Conservation (phyloP, 2,797 vertebrate genomes). For the Chelidonichthys spinosus region DNA sequence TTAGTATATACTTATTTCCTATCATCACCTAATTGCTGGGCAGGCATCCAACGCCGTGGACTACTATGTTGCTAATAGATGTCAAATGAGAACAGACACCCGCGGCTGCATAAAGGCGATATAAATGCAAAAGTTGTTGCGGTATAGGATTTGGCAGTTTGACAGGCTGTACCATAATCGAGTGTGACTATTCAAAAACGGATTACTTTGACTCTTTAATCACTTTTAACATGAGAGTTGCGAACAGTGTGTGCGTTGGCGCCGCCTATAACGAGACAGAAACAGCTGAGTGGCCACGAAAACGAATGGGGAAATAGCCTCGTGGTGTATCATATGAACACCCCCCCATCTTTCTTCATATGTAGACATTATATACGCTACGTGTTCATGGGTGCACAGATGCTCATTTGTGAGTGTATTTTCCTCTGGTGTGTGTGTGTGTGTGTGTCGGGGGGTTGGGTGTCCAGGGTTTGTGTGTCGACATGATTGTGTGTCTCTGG, state of each 20-base stretch:
- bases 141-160: slow-evolving; percentile 39
- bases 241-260: slow-evolving; percentile 7
- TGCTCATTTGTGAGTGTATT: slow-evolving; percentile 28
- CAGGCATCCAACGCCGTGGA: slow-evolving; percentile 46
- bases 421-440: slow-evolving; percentile 19
- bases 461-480: slow-evolving; percentile 38
- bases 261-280: slow-evolving; percentile 2
- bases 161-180: slow-evolving; percentile 29
- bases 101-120: slow-evolving; percentile 9
- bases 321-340: not conserved
- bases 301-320: slow-evolving; percentile 6
- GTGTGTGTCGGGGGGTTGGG: slow-evolving; percentile 26
- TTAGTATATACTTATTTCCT: slow-evolving; percentile 44
- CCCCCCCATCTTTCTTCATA: not conserved
- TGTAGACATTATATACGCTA: not conserved
- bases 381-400: not conserved
- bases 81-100: slow-evolving; percentile 46
- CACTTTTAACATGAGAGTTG: slow-evolving; percentile 9
- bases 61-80: slow-evolving; percentile 51
- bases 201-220: slow-evolving; percentile 40
- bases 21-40: slow-evolving; percentile 61
- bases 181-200: slow-evolving; percentile 25
- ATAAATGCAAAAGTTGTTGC: slow-evolving; percentile 38
- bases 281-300: slow-evolving; percentile 6
- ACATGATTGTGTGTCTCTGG: slow-evolving; percentile 72